Evolutionary conservation across 2,888 invertebrate genomes (phyloP).

Genomic region (Melinopterus prodromus): DNA sequence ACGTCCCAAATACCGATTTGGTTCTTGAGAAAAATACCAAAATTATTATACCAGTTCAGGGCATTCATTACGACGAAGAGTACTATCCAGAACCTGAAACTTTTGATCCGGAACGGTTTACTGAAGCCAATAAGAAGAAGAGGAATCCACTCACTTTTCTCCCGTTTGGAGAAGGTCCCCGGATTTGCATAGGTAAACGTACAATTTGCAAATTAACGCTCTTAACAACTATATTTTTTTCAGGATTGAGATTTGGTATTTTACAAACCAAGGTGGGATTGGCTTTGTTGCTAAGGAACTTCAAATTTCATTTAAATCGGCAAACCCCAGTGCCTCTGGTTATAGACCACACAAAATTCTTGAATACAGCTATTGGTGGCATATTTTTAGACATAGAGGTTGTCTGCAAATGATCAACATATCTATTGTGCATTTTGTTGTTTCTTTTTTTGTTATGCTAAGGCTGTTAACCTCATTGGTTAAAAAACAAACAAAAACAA

Average conservation of each 20-base stretch:
- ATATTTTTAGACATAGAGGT: constrained; percentile 44
- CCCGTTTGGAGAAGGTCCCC: constrained; percentile 47
- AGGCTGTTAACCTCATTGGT: no score
- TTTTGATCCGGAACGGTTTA: constrained; percentile 55
- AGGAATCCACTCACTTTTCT: constrained; percentile 45
- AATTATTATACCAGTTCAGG: constrained; percentile 27
- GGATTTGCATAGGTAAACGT: constrained; percentile 36
- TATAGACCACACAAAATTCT: constrained; percentile 38
- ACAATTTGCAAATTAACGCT: neutral
- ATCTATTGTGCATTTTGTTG: no score
- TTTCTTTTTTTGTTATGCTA: no score
- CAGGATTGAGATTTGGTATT: constrained; percentile 52
- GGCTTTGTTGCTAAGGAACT: constrained; percentile 44
- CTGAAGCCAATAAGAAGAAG: constrained; percentile 42
- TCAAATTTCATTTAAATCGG: constrained; percentile 45
- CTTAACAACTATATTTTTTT: constrained; percentile 33
- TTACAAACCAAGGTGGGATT: constrained; percentile 51
- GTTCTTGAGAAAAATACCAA: constrained; percentile 28
- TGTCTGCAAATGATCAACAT: neutral
- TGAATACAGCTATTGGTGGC: constrained; percentile 42
- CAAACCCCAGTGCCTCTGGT: constrained; percentile 47
- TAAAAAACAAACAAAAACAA: no score
- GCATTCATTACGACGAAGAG: constrained; percentile 29
- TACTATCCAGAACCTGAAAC: constrained; percentile 52
- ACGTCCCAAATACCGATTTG: constrained; percentile 37